Percentiles rank a stretch among this genome's conserved stretches.
Conservation (phyloP, 2,113 vertebrate genomes). For the Melanerpes aurifrons region DNA sequence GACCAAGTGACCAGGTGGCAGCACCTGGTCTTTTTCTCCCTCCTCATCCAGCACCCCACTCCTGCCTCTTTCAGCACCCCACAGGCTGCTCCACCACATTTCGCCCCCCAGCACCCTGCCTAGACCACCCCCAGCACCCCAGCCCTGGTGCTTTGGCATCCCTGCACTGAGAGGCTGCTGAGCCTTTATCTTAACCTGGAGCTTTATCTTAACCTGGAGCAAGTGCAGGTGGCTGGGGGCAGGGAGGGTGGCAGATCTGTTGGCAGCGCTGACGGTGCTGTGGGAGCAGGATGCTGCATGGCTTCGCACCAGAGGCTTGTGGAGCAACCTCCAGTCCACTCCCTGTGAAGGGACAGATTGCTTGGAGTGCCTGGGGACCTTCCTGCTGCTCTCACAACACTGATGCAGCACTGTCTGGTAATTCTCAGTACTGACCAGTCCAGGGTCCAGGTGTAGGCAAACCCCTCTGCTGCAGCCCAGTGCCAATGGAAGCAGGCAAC, state of each 20-base stretch:
- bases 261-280: neutral
- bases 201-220: no score
- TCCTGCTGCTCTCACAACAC: neutral
- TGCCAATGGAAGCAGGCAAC: neutral
- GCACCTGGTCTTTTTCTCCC: neutral
- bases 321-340: neutral
- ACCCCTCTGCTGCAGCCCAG: neutral
- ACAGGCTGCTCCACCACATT: neutral
- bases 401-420: rapidly evolving
- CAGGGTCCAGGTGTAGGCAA: rapidly evolving
- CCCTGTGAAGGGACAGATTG: neutral
- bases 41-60: neutral
- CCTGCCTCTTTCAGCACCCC: neutral
- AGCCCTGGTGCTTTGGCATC: neutral
- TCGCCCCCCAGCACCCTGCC: neutral
- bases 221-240: neutral
- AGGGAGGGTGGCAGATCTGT: neutral
- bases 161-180: neutral
- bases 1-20: neutral
- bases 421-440: neutral
- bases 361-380: neutral
- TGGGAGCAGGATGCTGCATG: neutral
- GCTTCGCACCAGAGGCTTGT: neutral
- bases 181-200: neutral
- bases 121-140: neutral